These are phyloP conservation scores for Trypoxylon attenuatum DNA, from an alignment of 2,888 invertebrate genomes.

Conservation along the genomic window DNA sequence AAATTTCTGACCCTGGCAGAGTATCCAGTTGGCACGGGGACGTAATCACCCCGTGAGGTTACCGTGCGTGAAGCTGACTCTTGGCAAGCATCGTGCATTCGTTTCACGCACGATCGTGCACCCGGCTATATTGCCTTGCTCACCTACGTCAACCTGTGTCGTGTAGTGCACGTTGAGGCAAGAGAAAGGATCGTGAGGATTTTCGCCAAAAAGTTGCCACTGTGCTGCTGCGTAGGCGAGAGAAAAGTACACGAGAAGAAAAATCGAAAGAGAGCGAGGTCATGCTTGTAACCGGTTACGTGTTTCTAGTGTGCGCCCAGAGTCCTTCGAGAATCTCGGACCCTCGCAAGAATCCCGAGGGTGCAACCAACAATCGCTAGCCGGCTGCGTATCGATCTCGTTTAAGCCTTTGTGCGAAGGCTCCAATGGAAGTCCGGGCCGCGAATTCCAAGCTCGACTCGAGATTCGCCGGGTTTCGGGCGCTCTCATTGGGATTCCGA, in stretches of 20 bases:
- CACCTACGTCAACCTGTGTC: neutral
- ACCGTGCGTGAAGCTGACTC: conserved; percentile 62
- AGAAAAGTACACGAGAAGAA: conserved; percentile 11
- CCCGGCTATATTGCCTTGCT: conserved; percentile 6
- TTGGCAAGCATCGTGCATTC: conserved; percentile 58
- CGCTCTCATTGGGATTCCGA: neutral
- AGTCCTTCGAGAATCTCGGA: neutral
- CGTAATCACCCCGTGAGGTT: conserved; percentile 64
- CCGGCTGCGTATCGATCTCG: neutral
- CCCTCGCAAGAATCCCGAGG: neutral
- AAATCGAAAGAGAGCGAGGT: conserved; percentile 4
- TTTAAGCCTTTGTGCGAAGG: neutral
- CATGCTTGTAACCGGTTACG: conserved; percentile 10
- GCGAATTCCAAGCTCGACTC: neutral
- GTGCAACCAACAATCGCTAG: neutral
- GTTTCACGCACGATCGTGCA: conserved; percentile 49
- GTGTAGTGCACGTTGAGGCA: neutral
- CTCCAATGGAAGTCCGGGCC: neutral
- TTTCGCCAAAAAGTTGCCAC: conserved; percentile 18
- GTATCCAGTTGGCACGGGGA: conserved; percentile 63
- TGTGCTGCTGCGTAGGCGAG: too few relatives aligned
- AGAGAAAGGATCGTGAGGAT: conserved; percentile 1
- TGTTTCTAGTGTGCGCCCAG: conserved; percentile 20
- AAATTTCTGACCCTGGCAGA: conserved; percentile 61
- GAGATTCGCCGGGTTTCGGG: neutral